Percentiles rank a stretch among this genome's conserved stretches.
These are phyloP conservation scores for Lycaon pictus DNA, from an alignment of 2,113 vertebrate genomes.

Conservation along the genomic window DNA sequence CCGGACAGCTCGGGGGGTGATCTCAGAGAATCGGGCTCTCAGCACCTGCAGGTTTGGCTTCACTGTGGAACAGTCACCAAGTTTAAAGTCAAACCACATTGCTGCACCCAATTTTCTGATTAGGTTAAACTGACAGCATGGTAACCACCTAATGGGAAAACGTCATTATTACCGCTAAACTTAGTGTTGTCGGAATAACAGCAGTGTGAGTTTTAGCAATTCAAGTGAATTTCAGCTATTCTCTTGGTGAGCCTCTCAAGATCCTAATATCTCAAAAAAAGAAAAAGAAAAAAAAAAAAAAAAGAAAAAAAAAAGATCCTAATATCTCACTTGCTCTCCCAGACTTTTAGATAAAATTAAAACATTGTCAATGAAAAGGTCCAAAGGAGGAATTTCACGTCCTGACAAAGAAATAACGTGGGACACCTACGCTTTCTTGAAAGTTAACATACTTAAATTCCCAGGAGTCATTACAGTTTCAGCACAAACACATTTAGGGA, in stretches of 20 bases:
- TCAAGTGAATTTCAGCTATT: not conserved
- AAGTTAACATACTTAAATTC: not conserved
- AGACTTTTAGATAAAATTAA: not conserved
- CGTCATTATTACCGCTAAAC: not conserved
- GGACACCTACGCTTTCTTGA: not conserved
- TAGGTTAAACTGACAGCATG: not conserved
- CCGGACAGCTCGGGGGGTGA: slow-evolving; percentile 93
- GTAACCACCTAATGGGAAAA: not conserved
- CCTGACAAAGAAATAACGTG: not conserved
- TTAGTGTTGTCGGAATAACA: not conserved
- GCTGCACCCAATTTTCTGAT: not conserved
- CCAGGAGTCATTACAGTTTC: not conserved
- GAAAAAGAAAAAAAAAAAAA: no score
- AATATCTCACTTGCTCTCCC: not conserved
- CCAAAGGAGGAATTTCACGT: not conserved
- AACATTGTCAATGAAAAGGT: not conserved
- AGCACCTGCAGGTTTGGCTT: slow-evolving; percentile 93
- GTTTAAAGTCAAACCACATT: fast-evolving
- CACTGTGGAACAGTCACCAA: slow-evolving; percentile 84
- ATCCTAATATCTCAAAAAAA: not conserved
- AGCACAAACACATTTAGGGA: not conserved
- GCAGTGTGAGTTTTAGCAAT: not conserved
- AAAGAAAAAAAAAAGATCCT: no score
- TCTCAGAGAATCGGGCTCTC: slow-evolving; percentile 97
- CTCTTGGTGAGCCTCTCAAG: not conserved